phyloP scores from a whole-genome alignment of 2,888 invertebrate genomes.

The Chirona hameri region DNA sequence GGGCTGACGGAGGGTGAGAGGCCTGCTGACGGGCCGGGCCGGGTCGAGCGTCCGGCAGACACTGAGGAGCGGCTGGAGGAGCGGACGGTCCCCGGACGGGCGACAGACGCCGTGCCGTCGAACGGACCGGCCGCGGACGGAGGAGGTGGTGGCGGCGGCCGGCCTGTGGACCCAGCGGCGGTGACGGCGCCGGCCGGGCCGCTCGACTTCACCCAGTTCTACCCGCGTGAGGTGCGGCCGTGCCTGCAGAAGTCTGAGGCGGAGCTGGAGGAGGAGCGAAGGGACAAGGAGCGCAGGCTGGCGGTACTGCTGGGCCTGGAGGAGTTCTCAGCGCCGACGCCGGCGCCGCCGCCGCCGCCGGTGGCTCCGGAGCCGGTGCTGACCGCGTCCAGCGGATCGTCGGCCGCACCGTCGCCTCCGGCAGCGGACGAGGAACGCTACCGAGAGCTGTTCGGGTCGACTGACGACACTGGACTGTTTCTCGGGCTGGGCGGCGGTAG shows the following conservation, averaged over 20 bases:
- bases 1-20: too few relatives aligned
- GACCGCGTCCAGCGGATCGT: not conserved
- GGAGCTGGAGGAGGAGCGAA: not conserved
- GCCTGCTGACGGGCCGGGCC: too few relatives aligned
- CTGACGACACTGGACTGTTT: too few relatives aligned
- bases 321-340: not conserved
- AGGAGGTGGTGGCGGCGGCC: too few relatives aligned
- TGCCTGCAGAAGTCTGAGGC: not conserved
- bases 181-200: not conserved
- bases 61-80: too few relatives aligned
- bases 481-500: too few relatives aligned
- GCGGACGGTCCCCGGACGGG: too few relatives aligned
- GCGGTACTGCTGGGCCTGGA: not conserved
- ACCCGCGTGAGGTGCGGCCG: conserved; percentile 7
- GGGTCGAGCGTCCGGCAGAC: too few relatives aligned
- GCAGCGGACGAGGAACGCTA: not conserved
- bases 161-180: not conserved
- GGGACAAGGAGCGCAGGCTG: not conserved
- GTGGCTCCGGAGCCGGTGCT: not conserved
- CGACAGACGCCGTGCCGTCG: too few relatives aligned
- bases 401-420: not conserved
- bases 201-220: conserved; percentile 22
- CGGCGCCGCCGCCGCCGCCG: not conserved
- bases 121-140: too few relatives aligned
- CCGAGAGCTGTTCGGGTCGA: not conserved